Evolutionary conservation across 2,797 vertebrate species (phyloP).

Genomic region (Gambelia wislizenii): DNA sequence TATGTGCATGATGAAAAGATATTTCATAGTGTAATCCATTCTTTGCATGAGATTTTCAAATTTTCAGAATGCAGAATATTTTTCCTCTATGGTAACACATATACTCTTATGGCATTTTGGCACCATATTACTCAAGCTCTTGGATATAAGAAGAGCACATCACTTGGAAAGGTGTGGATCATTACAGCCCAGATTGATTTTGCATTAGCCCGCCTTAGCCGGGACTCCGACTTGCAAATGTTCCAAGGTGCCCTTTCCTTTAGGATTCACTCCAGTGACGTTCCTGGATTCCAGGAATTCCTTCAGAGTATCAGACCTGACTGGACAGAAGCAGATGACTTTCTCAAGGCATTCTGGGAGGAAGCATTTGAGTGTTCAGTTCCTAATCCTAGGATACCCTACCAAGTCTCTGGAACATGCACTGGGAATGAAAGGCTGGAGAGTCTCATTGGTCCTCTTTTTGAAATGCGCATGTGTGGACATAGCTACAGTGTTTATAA

Average conservation of each 20-base stretch:
- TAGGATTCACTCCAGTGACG: neutral
- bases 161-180: neutral
- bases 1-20: rapidly evolving
- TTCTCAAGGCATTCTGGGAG: neutral
- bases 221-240: neutral
- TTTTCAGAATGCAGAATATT: neutral
- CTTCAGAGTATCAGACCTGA: neutral
- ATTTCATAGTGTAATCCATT: neutral
- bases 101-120: neutral
- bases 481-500: slow-evolving; percentile 12
- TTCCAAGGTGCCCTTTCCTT: slow-evolving; percentile 12
- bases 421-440: neutral
- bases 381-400: neutral
- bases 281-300: neutral
- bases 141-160: neutral
- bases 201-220: too few species aligned
- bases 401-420: neutral
- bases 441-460: neutral
- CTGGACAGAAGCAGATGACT: neutral
- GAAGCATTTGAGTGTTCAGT: slow-evolving; percentile 1
- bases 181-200: neutral
- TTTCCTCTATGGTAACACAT: neutral
- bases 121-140: neutral
- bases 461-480: slow-evolving; percentile 7
- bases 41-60: neutral